Evolutionary conservation across 1,140 invertebrate genomes (phyloP).

Genomic region (Drosophila sp.): DNA sequence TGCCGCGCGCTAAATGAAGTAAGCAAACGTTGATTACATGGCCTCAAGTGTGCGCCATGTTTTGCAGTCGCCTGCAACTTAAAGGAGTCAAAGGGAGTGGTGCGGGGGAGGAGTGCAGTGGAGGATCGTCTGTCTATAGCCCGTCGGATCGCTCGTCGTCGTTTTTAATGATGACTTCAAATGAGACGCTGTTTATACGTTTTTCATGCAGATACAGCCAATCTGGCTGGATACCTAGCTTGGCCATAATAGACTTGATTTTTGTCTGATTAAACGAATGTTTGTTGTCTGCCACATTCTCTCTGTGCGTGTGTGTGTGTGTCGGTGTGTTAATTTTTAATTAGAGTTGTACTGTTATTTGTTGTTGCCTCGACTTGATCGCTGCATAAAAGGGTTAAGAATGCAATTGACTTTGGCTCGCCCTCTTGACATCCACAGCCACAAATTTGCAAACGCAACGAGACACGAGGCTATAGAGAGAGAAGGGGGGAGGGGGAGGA

Average conservation of each 20-base stretch:
- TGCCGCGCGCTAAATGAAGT: slow-evolving; percentile 80
- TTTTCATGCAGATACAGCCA: slow-evolving; percentile 61
- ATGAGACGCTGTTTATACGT: slow-evolving; percentile 67
- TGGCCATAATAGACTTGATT: slow-evolving; percentile 77
- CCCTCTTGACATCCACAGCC: slow-evolving; percentile 72
- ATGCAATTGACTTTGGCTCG: slow-evolving; percentile 81
- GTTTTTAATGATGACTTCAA: slow-evolving; percentile 81
- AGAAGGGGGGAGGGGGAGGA: slow-evolving; percentile 2
- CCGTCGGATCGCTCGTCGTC: slow-evolving; percentile 63
- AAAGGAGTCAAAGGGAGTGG: background rate
- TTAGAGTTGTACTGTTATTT: slow-evolving; percentile 81
- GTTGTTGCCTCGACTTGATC: slow-evolving; percentile 58
- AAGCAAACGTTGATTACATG: slow-evolving; percentile 82
- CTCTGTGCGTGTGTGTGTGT: background rate
- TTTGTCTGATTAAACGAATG: slow-evolving; percentile 76
- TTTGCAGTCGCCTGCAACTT: slow-evolving; percentile 32
- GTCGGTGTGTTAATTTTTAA: slow-evolving; percentile 77
- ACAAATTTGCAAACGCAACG: slow-evolving; percentile 77
- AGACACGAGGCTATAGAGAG: slow-evolving; percentile 52
- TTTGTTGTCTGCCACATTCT: slow-evolving; percentile 29
- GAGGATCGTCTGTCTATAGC: slow-evolving; percentile 44
- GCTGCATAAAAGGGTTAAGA: slow-evolving; percentile 71
- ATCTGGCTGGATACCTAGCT: slow-evolving; percentile 38
- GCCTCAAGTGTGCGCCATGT: slow-evolving; percentile 76
- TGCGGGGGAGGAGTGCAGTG: background rate